Percentiles rank a stretch among this genome's conserved stretches.
These are phyloP conservation scores for Neotoxoptera formosana DNA, from an alignment of 1,140 invertebrate species.

Conservation along the genomic window DNA sequence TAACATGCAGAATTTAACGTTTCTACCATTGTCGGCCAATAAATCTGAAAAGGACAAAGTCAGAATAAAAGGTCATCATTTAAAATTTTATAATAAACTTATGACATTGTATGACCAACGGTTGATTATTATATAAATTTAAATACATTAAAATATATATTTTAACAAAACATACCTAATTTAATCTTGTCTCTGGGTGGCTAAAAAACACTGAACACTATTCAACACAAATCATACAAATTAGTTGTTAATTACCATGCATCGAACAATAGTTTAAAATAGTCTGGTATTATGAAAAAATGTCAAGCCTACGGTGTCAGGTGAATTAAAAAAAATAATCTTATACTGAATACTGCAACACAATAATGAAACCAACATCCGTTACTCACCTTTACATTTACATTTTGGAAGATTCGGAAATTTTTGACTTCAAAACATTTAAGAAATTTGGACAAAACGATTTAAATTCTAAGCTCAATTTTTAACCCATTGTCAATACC, in stretches of 20 bases:
- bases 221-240: slow-evolving; percentile 22
- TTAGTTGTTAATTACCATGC: slow-evolving; percentile 41
- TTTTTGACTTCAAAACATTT: background rate
- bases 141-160: background rate
- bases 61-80: background rate
- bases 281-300: background rate
- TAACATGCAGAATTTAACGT: slow-evolving; percentile 31
- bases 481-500: background rate
- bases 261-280: slow-evolving; percentile 24
- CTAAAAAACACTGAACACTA: slow-evolving; percentile 10
- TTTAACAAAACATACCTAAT: slow-evolving; percentile 22
- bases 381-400: slow-evolving; percentile 24
- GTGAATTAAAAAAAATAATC: background rate
- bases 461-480: slow-evolving; percentile 27
- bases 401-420: slow-evolving; percentile 33
- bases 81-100: background rate
- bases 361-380: background rate
- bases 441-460: background rate
- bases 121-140: background rate
- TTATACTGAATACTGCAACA: background rate
- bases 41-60: slow-evolving; percentile 32
- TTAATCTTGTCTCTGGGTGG: slow-evolving; percentile 2
- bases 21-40: slow-evolving; percentile 54
- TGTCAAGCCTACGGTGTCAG: background rate
- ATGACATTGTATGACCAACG: background rate